A percentile compares a stretch with the other conserved stretches of the same genome.
These are phyloP conservation scores for Nibea coibor DNA, from an alignment of 2,113 vertebrate genomes.

Conservation along the genomic window DNA sequence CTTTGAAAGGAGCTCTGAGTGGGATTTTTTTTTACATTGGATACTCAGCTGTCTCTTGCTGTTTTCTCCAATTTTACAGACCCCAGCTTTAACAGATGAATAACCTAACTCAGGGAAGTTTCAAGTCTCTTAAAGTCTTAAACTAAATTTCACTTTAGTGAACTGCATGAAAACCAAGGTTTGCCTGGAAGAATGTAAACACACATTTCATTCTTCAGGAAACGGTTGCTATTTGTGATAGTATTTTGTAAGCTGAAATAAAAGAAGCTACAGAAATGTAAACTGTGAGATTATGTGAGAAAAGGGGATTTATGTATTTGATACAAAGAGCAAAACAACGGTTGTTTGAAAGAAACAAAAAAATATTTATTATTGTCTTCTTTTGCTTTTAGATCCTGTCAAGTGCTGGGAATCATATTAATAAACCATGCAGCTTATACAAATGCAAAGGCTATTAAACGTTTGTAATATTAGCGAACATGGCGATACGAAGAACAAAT, in stretches of 20 bases:
- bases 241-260: neutral
- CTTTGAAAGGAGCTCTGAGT: too few relatives aligned
- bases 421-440: slow-evolving; percentile 15
- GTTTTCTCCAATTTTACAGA: too few relatives aligned
- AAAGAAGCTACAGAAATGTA: neutral
- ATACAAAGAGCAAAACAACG: slow-evolving; percentile 26
- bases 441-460: slow-evolving; percentile 40
- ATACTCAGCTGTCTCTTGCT: too few relatives aligned
- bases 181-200: too few relatives aligned
- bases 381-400: slow-evolving; percentile 11
- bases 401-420: slow-evolving; percentile 15
- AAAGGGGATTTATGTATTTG: neutral
- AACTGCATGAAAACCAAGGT: neutral
- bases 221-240: neutral
- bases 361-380: neutral
- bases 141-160: neutral
- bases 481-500: slow-evolving; percentile 64
- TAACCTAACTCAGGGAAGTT: neutral
- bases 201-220: neutral
- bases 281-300: neutral
- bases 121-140: neutral
- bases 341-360: slow-evolving; percentile 24
- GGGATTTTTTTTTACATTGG: too few relatives aligned
- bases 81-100: neutral
- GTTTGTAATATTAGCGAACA: slow-evolving; percentile 42